A percentile compares a stretch with the other conserved stretches of the same genome.
Evolutionary conservation across 2,113 vertebrate genomes (phyloP).

Genomic region (Pyrgilauda ruficollis): DNA sequence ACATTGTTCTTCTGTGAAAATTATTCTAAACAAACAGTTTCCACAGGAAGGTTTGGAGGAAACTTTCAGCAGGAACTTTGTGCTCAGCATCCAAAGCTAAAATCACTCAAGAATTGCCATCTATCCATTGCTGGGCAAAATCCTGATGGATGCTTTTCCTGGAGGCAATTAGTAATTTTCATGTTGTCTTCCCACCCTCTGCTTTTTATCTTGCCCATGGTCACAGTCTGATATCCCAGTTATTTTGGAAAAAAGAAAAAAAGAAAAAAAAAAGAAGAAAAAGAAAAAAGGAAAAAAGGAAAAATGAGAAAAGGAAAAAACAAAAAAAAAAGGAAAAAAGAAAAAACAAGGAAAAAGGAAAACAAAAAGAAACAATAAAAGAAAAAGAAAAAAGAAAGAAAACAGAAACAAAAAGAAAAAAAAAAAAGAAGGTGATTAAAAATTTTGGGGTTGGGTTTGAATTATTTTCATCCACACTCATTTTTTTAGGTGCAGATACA

Average conservation of each 20-base stretch:
- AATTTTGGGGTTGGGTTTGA: neutral
- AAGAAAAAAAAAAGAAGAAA: no score
- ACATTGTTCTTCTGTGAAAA: neutral
- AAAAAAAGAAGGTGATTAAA: neutral
- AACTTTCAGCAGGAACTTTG: neutral
- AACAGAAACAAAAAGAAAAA: fast-evolving
- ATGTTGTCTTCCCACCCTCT: neutral
- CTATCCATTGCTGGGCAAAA: neutral
- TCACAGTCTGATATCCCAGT: neutral
- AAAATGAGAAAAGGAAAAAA: no score
- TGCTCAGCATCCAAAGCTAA: neutral
- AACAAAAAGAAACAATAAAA: no score
- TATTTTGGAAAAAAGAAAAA: neutral
- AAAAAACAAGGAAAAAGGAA: no score
- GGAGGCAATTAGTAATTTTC: neutral
- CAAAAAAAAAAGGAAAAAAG: no score
- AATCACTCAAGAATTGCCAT: neutral
- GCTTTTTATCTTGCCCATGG: neutral
- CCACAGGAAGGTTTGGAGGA: neutral
- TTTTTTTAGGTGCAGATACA: neutral
- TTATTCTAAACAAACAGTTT: neutral
- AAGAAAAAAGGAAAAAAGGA: no score
- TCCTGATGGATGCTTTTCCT: neutral
- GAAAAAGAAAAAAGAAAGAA: no score
- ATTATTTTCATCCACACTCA: neutral